phyloP scores from a whole-genome alignment of 2,113 vertebrate species.

The Odocoileus virginianus region DNA sequence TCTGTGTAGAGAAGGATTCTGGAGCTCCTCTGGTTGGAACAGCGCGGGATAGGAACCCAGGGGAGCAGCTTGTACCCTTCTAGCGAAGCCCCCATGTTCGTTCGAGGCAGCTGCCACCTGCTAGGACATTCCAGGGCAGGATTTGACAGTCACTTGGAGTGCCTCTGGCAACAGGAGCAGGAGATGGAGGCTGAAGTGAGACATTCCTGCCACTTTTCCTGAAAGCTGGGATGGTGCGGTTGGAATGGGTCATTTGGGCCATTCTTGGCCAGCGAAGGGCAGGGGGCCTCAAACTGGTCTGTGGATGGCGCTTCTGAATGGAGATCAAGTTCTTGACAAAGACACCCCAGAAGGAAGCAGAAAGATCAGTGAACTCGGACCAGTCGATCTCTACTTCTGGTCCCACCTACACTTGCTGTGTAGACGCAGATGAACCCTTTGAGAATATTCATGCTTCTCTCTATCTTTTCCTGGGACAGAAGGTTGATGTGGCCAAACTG shows the following conservation, averaged over 20 bases:
- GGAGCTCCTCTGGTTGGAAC: not conserved
- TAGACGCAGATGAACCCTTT: not conserved
- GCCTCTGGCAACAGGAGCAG: not conserved
- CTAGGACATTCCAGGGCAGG: not conserved
- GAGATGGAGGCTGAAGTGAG: not conserved
- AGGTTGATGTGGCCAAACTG: not conserved
- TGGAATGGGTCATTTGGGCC: too few relatives aligned
- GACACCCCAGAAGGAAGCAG: rapidly evolving
- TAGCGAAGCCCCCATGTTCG: not conserved
- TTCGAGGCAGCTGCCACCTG: not conserved
- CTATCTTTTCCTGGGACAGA: not conserved
- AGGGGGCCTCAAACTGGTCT: not conserved
- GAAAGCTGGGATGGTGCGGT: not conserved
- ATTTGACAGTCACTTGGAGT: not conserved
- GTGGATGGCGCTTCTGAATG: not conserved
- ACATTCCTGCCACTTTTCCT: not conserved
- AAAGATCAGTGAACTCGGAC: not conserved
- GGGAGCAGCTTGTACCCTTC: not conserved
- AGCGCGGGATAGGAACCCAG: rapidly evolving
- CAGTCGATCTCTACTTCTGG: not conserved
- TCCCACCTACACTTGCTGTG: not conserved
- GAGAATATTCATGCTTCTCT: not conserved
- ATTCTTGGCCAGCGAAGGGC: not conserved
- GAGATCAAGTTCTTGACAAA: not conserved
- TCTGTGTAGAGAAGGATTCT: not conserved